Percentiles rank a stretch among this genome's conserved stretches.
phyloP scores from a whole-genome alignment of 2,888 invertebrate species.

The Frankliniella fusca region DNA sequence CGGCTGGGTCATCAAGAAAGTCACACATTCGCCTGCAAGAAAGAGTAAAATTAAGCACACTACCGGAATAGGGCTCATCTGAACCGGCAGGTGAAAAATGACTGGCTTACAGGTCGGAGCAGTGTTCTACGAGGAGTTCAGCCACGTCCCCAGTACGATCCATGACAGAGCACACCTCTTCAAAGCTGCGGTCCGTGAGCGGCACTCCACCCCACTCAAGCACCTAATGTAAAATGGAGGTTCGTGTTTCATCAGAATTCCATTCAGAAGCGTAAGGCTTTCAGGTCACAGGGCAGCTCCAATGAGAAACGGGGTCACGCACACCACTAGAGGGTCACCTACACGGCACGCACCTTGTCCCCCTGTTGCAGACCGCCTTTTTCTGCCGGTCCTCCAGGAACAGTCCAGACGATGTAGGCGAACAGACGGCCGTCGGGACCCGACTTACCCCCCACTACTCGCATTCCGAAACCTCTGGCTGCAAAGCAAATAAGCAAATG shows the following conservation, averaged over 20 bases:
- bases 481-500: slow-evolving; percentile 40
- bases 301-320: neutral
- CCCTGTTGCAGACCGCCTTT: slow-evolving; percentile 83
- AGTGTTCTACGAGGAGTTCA: slow-evolving; percentile 80
- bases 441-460: slow-evolving; percentile 88
- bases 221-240: slow-evolving; percentile 54
- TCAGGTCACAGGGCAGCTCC: neutral
- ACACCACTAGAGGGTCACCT: no score
- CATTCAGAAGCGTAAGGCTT: neutral
- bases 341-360: slow-evolving; percentile 62
- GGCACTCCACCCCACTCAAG: slow-evolving; percentile 89
- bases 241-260: neutral
- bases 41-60: neutral
- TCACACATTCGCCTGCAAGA: slow-evolving; percentile 57
- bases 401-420: slow-evolving; percentile 88
- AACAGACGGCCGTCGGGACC: slow-evolving; percentile 80
- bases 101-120: slow-evolving; percentile 59
- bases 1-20: slow-evolving; percentile 58
- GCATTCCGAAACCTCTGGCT: slow-evolving; percentile 91
- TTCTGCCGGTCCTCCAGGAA: slow-evolving; percentile 87
- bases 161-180: slow-evolving; percentile 87
- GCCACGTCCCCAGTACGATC: slow-evolving; percentile 81
- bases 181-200: slow-evolving; percentile 85
- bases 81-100: neutral
- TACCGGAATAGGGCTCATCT: neutral